Percentiles rank a stretch among this genome's conserved stretches.
Conservation (phyloP, 2,113 vertebrate species). For the Ceyx margarethae region DNA sequence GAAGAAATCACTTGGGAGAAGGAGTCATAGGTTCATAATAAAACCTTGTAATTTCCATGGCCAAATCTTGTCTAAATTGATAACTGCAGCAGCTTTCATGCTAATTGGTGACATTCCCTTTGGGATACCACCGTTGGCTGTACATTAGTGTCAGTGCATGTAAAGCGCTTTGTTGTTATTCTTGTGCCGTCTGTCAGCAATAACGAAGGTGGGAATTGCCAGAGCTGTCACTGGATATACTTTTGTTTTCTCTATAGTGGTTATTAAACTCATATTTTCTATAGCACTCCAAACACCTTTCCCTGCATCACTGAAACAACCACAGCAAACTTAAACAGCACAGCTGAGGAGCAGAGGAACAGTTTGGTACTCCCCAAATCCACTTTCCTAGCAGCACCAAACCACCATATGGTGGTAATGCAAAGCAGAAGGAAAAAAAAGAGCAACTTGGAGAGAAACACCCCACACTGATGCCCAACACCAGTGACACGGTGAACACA, state of each 20-base stretch:
- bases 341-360: not conserved
- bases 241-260: not conserved
- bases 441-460: not conserved
- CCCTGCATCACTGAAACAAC: not conserved
- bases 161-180: not conserved
- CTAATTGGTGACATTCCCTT: conserved; percentile 38
- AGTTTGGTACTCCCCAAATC: rapidly evolving
- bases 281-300: not conserved
- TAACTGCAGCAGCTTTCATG: conserved; percentile 28
- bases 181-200: conserved; percentile 2
- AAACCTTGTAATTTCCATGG: not conserved
- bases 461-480: rapidly evolving
- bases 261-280: not conserved
- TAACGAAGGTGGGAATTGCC: not conserved
- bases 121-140: not conserved
- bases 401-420: rapidly evolving
- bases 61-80: not conserved
- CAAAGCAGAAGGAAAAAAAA: not conserved
- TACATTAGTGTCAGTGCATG: not conserved
- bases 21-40: not conserved
- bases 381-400: not conserved
- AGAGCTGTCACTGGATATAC: not conserved
- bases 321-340: rapidly evolving
- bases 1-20: not conserved
- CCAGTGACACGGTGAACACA: rapidly evolving